Conservation (phyloP, 1,140 invertebrate species). For the Antheraea pernyi region DNA sequence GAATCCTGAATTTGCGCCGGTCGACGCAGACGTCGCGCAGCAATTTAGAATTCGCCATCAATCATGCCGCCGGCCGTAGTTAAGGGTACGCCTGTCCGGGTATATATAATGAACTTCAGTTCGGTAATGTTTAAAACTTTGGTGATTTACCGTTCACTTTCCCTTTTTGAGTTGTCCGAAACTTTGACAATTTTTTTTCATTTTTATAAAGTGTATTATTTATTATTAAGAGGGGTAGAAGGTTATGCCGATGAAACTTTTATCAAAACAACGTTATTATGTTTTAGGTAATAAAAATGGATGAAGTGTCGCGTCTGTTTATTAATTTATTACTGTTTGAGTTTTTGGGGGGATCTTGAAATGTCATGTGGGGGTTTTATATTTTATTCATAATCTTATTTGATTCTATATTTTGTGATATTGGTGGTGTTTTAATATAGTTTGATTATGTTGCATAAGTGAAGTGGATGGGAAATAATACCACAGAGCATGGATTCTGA, state of each 20-base stretch:
- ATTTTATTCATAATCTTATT: no score
- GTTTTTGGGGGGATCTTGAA: no score
- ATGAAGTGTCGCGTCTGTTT: not conserved
- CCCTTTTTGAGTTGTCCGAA: not conserved
- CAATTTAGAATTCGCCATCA: slow-evolving; percentile 27
- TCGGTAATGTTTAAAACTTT: slow-evolving; percentile 9
- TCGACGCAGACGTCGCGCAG: slow-evolving; percentile 20
- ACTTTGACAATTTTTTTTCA: not conserved
- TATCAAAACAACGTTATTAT: not conserved
- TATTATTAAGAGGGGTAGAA: not conserved
- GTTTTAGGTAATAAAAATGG: not conserved
- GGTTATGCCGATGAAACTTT: not conserved
- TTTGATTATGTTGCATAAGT: no score
- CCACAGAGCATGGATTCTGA: no score
- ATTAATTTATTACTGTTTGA: no score
- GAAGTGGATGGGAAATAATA: no score
- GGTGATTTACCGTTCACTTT: slow-evolving; percentile 7
- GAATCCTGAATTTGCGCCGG: slow-evolving; percentile 15
- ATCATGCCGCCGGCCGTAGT: slow-evolving; percentile 21
- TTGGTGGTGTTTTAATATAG: no score
- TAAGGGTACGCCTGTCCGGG: slow-evolving; percentile 17
- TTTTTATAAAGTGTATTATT: slow-evolving; percentile 1
- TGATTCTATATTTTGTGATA: no score
- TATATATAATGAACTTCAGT: slow-evolving; percentile 2
- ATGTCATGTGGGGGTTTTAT: no score